Evolutionary conservation across 2,888 invertebrate species (phyloP), one percentile per base, ranked within the genome.

Genomic region (Heteromyza rotundicornis): DNA sequence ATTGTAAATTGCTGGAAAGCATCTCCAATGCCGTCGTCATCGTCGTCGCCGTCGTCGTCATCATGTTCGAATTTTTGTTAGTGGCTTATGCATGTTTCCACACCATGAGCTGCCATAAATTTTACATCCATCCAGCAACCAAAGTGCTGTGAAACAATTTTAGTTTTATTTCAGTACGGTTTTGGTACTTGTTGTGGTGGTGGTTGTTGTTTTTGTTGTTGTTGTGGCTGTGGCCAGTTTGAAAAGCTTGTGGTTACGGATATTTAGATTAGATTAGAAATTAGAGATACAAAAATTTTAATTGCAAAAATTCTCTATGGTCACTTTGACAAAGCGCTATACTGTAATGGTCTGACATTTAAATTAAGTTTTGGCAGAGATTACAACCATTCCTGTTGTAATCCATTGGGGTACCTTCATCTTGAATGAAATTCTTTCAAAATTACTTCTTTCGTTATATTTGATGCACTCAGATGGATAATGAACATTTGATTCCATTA

Each of bases 21-120:
- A 66, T 63, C 47, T 47, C 47, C 22, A 59, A 40, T 40, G 27
- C 52, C 44, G 10, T 40, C 12, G 14, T n/a, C n/a, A n/a, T n/a
- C n/a, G n/a, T n/a, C 36, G 20, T n/a, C 55, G 32, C 19, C 35
- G 24, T 47, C 12, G 22, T 60, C 65, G 52, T 67, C 67, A 64
- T 66, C 65, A 64, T 65, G 66, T 68, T 64, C 64, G 57, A 53
- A 55, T 64, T 58, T 54, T 17, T 49, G 20, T 16, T 51, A 22
- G 22, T 35, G 24, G 2, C 20, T 50, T 35, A 2, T 66, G 69
- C 70, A 69, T 67, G 65, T 70, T 66, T 70, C 68, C 68, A 66
- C 69, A 68, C 72, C 69, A 69, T 65, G 69, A 69, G 64, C 65
- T 67, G 69, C 69, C 68, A 69, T 72, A 73, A 73, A 71, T 71